Evolutionary conservation across 2,888 invertebrate genomes (phyloP), one percentile per base, ranked within the genome.

Genomic region (Phytoseiulus persimilis): DNA sequence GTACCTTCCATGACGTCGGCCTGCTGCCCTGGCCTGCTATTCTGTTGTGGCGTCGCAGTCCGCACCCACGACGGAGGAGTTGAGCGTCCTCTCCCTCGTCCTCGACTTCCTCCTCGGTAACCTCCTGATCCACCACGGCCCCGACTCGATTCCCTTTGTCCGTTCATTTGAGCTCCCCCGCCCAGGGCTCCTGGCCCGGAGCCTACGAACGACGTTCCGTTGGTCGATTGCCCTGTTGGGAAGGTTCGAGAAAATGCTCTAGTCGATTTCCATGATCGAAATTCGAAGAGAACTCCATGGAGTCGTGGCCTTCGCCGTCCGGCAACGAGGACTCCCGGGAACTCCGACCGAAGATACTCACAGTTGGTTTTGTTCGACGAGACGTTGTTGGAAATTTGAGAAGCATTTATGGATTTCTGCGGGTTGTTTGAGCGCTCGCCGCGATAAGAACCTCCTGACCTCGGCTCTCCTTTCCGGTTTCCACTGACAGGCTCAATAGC

Each of bases 401-500:
- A 65, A 23, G 65, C 65, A 18, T 65, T 65, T 6, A 65, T 23
- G 28, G 18, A 1, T 65, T 65, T 65, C 18, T 65, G 65, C 65
- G 65, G 11, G 65, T 65, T 65, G 65, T 65, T 65, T 28, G 65
- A 65, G 90, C 92, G 90, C 11, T 91, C 89, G 33, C 91, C 91
- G 31, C 91, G 87, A 89, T 39, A 83, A 28, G 89, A 31, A 31
- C 83, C 87, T 83, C 39, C 65, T 18, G 46, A 39, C 83, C 90
- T 32, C 31, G 87, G 45, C 91, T 89, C 90, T 90, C 45, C 91
- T 90, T 90, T 91, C 18, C 87, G 83, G 83, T 83, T 87, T 18
- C 89, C 91, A 83, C 89, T 91, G 90, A 5, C 94, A 94, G 91
- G 94, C 92, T 97, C 96, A 91, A 98, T 96, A 92, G 96, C 96